Conservation (phyloP, 2,113 vertebrate genomes). For the Pristiophorus japonicus region DNA sequence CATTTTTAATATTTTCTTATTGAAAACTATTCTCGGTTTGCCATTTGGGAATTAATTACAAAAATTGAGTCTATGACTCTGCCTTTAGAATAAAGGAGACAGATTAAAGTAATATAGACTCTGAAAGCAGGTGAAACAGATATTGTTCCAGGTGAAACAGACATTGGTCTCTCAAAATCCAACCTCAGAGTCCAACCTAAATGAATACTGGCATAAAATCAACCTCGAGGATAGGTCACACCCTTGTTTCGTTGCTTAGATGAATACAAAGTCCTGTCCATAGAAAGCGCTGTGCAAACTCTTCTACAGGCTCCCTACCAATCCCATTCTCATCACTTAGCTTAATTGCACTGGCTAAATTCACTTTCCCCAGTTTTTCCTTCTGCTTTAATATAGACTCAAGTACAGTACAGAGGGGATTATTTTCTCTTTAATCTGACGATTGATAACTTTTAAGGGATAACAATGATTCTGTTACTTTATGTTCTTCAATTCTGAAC, state of each 20-base stretch:
- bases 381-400: neutral
- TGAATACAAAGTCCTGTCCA: neutral
- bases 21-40: neutral
- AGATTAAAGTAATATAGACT: neutral
- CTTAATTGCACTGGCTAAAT: neutral
- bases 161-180: neutral
- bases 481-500: too few species aligned
- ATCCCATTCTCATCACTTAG: neutral
- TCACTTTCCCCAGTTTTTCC: neutral
- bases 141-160: neutral
- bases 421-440: neutral
- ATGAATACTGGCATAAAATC: neutral
- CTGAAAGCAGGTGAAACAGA: neutral
- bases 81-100: neutral
- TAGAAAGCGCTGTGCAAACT: neutral
- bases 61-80: neutral
- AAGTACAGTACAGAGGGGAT: neutral
- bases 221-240: neutral
- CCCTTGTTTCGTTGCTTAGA: neutral
- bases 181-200: neutral
- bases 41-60: neutral
- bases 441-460: neutral
- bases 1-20: neutral
- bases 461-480: neutral
- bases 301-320: neutral